These are phyloP conservation scores for Allophyes oxyacanthae DNA, from an alignment of 2,888 invertebrate genomes.

Conservation along the genomic window DNA sequence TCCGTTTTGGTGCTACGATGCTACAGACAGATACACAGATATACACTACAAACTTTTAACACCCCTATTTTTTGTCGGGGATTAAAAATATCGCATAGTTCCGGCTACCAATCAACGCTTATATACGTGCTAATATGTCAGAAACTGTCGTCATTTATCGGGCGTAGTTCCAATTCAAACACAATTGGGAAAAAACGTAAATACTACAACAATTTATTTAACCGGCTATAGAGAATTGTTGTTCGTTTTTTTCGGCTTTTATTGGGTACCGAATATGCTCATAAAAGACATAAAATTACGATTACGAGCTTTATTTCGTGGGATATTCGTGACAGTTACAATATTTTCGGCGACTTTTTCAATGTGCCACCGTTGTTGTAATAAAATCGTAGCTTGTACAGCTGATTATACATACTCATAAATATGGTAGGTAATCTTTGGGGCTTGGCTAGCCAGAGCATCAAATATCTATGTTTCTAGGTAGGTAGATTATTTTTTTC, in stretches of 20 bases:
- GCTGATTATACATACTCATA: too few relatives aligned
- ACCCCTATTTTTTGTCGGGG: too few relatives aligned
- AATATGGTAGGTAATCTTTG: too few relatives aligned
- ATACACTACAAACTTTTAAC: too few relatives aligned
- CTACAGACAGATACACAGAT: too few relatives aligned
- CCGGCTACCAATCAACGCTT: neutral
- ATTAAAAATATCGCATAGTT: conserved; percentile 8
- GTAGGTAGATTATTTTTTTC: too few relatives aligned
- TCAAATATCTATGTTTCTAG: too few relatives aligned
- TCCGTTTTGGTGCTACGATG: too few relatives aligned
- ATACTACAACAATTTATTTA: conserved; percentile 19
- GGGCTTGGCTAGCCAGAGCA: too few relatives aligned
- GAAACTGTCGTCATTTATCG: neutral
- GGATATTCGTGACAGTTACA: conserved; percentile 19
- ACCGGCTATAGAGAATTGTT: conserved; percentile 20
- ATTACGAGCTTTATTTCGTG: conserved; percentile 23
- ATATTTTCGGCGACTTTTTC: conserved; percentile 21
- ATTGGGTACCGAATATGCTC: conserved; percentile 31
- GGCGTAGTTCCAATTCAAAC: conserved; percentile 30
- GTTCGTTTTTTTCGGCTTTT: conserved; percentile 27
- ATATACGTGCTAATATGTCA: neutral
- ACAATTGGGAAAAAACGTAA: conserved; percentile 9
- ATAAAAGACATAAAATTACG: conserved; percentile 40
- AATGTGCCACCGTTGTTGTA: too few relatives aligned
- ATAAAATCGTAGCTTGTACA: too few relatives aligned